Evolutionary conservation across 1,140 invertebrate species (phyloP).

Genomic region (Ips nitidus): DNA sequence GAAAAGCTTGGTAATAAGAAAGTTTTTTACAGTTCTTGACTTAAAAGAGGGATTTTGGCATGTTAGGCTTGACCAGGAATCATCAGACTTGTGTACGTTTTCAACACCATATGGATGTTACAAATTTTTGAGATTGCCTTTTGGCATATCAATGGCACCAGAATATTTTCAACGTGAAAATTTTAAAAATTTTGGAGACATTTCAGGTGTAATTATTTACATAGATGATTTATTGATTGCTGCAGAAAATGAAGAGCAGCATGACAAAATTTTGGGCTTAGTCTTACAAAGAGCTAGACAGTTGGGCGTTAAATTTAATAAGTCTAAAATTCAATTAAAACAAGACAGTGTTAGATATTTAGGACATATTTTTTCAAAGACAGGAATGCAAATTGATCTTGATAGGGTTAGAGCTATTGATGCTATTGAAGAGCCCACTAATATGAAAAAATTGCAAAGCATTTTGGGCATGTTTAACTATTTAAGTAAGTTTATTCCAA

Average conservation of each 20-base stretch:
- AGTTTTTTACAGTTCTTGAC: background rate
- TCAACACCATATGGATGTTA: background rate
- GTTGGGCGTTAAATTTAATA: background rate
- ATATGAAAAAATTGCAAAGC: too few species aligned
- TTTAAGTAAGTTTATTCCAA: too few species aligned
- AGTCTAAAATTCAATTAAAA: background rate
- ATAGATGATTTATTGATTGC: background rate
- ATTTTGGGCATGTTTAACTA: too few species aligned
- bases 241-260: background rate
- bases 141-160: background rate
- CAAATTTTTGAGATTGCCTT: background rate
- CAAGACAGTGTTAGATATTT: conserved; percentile 1
- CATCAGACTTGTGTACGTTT: background rate
- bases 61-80: conserved; percentile 2
- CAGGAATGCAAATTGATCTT: background rate
- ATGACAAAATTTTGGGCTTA: conserved; percentile 1
- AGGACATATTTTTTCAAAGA: background rate
- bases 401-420: background rate
- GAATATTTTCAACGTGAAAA: background rate
- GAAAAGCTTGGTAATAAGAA: background rate
- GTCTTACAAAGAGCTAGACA: background rate
- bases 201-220: conserved; percentile 2
- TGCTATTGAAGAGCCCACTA: too few species aligned
- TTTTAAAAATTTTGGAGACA: background rate
- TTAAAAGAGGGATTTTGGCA: conserved; percentile 4